Conservation (phyloP, 1,140 invertebrate species). For the Drosophila ananassae region DNA sequence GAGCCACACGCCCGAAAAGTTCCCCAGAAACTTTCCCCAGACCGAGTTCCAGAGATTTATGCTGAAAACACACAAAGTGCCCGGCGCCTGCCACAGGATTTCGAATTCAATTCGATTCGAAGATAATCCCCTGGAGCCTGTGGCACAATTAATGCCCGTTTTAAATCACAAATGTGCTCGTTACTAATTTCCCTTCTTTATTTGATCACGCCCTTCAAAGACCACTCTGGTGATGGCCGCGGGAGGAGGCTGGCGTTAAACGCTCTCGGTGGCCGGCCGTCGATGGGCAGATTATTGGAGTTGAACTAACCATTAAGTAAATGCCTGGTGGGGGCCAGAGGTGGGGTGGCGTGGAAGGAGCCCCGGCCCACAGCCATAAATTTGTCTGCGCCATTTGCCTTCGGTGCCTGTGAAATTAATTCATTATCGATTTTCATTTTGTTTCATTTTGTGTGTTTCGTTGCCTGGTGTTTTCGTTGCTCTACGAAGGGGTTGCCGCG, state of each 20-base stretch:
- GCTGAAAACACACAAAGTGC: neutral
- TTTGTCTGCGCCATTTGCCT: constrained; percentile 70
- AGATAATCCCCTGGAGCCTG: neutral
- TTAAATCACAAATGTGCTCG: neutral
- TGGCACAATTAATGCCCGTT: neutral
- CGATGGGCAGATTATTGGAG: constrained; percentile 10
- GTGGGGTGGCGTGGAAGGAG: neutral
- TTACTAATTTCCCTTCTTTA: neutral
- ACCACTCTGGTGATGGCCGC: neutral
- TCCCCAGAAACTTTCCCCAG: neutral
- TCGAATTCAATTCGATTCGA: neutral
- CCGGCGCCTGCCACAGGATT: neutral
- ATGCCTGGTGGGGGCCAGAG: constrained; percentile 34
- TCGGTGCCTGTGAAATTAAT: constrained; percentile 59
- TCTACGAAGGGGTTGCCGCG: neutral
- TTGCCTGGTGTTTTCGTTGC: constrained; percentile 5
- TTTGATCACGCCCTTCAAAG: no score
- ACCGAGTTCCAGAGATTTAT: no score
- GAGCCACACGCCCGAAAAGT: neutral
- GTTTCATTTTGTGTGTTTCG: constrained; percentile 49
- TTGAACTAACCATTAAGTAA: constrained; percentile 38
- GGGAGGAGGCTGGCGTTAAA: constrained; percentile 13
- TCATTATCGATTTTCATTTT: constrained; percentile 76
- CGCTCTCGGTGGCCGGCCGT: constrained; percentile 20
- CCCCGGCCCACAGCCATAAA: constrained; percentile 61